Evolutionary conservation across 2,113 vertebrate species (phyloP).

Genomic region (Pogonocichla stellata): DNA sequence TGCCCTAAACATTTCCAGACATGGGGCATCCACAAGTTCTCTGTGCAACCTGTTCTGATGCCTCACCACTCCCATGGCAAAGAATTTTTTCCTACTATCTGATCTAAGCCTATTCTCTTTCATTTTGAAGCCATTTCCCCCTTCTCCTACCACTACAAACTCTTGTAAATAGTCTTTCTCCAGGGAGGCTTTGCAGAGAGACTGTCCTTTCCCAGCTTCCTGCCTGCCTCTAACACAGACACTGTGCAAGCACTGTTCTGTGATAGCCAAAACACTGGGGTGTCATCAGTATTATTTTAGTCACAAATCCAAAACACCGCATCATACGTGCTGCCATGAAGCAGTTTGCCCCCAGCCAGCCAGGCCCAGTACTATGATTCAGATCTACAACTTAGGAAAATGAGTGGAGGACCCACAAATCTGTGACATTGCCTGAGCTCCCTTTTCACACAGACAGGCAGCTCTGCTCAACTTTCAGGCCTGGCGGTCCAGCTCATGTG

Average conservation of each 20-base stretch:
- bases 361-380: not conserved
- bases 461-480: not conserved
- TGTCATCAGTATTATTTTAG: not conserved
- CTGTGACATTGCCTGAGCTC: not conserved
- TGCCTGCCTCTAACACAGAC: not conserved
- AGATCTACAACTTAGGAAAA: not conserved
- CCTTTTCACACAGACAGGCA: not conserved
- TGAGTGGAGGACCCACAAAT: not conserved
- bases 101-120: not conserved
- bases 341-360: not conserved
- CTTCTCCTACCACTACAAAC: not conserved
- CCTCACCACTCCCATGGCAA: not conserved
- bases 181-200: not conserved
- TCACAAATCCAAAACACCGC: not conserved
- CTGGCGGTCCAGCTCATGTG: rapidly evolving
- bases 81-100: not conserved
- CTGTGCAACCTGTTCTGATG: not conserved
- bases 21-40: not conserved
- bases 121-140: not conserved
- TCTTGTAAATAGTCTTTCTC: not conserved
- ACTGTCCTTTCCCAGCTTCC: not conserved
- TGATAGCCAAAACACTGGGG: not conserved
- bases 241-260: not conserved
- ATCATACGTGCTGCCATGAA: not conserved
- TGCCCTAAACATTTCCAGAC: not conserved